phyloP scores from a whole-genome alignment of 2,113 vertebrate genomes.

The Gobius niger region DNA sequence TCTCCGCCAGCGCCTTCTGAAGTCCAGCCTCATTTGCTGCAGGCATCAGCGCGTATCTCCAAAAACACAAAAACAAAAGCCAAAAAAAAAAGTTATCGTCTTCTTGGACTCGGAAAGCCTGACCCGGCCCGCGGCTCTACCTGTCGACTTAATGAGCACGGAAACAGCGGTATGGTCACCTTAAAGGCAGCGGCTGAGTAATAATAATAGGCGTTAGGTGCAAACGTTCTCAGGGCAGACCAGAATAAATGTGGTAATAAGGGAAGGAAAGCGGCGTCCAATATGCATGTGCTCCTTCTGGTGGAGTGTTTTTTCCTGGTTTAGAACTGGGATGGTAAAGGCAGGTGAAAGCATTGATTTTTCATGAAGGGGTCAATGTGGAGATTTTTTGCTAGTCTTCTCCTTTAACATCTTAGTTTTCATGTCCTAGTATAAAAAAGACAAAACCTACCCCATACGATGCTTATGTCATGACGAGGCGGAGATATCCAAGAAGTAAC shows the following conservation, averaged over 20 bases:
- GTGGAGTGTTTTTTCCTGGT: too few relatives aligned
- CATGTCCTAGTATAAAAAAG: too few relatives aligned
- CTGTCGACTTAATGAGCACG: conserved; percentile 28
- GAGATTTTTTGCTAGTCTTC: too few relatives aligned
- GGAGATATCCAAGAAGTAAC: too few relatives aligned
- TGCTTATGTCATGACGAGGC: too few relatives aligned
- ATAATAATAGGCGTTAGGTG: background rate
- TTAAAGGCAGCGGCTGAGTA: conserved; percentile 2
- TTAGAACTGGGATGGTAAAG: too few relatives aligned
- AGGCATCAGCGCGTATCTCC: background rate
- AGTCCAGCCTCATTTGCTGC: conserved; percentile 14
- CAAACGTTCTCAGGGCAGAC: background rate
- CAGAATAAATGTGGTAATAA: background rate
- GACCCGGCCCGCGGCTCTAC: conserved; percentile 16
- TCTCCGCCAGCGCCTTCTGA: conserved; percentile 6
- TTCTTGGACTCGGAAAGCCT: conserved; percentile 12
- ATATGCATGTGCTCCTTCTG: background rate
- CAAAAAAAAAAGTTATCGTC: conserved; percentile 7
- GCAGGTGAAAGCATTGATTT: too few relatives aligned
- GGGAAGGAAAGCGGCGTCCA: background rate
- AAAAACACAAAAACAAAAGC: background rate
- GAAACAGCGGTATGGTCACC: conserved; percentile 14
- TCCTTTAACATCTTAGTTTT: too few relatives aligned
- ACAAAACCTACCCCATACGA: too few relatives aligned
- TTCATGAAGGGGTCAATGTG: too few relatives aligned